Conservation (phyloP, 2,113 vertebrate species). For the Gorsachius goisagi region DNA sequence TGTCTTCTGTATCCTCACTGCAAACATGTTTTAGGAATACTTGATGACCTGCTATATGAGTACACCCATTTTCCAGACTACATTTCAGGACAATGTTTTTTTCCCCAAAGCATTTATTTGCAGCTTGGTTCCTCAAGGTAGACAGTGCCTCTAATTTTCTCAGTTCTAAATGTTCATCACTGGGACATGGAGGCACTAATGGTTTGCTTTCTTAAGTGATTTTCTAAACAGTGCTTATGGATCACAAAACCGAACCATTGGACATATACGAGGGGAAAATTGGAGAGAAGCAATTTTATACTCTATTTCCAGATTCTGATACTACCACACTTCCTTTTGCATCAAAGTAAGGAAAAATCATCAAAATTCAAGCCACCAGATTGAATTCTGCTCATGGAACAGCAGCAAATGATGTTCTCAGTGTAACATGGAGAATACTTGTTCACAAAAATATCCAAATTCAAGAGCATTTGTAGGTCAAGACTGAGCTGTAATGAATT, state of each 20-base stretch:
- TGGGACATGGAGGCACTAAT: neutral
- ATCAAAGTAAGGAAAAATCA: neutral
- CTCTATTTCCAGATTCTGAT: neutral
- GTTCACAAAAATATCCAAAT: neutral
- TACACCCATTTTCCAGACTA: neutral
- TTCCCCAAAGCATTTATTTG: neutral
- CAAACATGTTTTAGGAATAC: neutral
- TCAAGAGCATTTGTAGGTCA: neutral
- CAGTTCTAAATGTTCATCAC: neutral
- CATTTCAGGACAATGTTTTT: neutral
- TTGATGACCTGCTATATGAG: neutral
- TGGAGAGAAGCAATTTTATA: neutral
- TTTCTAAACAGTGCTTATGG: accelerated
- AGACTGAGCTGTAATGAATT: neutral
- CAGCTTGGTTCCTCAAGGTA: neutral
- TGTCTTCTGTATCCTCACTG: neutral
- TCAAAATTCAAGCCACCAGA: neutral
- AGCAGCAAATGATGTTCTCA: neutral
- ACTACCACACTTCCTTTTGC: neutral
- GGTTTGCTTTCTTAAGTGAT: neutral
- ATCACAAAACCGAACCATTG: neutral
- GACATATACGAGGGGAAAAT: neutral
- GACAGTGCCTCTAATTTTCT: neutral
- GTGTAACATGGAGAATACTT: neutral
- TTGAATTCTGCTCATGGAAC: neutral